Evolutionary conservation across 2,888 invertebrate genomes (phyloP).

Genomic region (Drosophila colorata): DNA sequence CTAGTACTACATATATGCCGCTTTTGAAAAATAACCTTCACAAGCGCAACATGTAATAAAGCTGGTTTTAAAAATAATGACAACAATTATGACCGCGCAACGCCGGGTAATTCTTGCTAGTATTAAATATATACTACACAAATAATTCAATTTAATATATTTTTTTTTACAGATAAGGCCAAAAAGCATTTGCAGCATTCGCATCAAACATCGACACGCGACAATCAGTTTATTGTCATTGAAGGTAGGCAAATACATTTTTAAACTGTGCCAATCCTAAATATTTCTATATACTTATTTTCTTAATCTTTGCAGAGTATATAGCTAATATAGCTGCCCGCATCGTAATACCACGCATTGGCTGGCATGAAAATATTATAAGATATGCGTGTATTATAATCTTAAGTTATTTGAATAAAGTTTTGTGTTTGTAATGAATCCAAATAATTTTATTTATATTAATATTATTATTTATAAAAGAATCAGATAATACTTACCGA

Average conservation of each 20-base stretch:
- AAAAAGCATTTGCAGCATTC: constrained; percentile 81
- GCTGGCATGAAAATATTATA: constrained; percentile 22
- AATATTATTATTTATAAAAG: too few species aligned
- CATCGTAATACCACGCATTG: constrained; percentile 1
- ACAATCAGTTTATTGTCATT: constrained; percentile 81
- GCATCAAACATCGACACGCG: constrained; percentile 75
- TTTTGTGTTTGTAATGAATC: constrained; percentile 42
- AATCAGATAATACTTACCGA: background rate
- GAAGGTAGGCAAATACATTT: constrained; percentile 68
- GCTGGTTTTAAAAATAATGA: background rate
- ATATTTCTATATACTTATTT: background rate
- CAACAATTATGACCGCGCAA: background rate
- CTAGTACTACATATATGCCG: too few species aligned
- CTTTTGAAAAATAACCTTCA: too few species aligned
- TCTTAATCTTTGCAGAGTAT: constrained; percentile 57
- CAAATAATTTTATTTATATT: background rate
- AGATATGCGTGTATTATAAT: constrained; percentile 37
- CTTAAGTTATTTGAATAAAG: constrained; percentile 59
- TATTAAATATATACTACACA: too few species aligned
- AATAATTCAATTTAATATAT: background rate
- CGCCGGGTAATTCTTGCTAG: background rate
- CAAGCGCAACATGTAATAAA: too few species aligned
- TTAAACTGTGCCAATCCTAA: background rate
- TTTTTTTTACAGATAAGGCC: constrained; percentile 74
- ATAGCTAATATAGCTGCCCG: constrained; percentile 47